Conservation (phyloP, 2,113 vertebrate genomes). For the Syngnathus floridae region DNA sequence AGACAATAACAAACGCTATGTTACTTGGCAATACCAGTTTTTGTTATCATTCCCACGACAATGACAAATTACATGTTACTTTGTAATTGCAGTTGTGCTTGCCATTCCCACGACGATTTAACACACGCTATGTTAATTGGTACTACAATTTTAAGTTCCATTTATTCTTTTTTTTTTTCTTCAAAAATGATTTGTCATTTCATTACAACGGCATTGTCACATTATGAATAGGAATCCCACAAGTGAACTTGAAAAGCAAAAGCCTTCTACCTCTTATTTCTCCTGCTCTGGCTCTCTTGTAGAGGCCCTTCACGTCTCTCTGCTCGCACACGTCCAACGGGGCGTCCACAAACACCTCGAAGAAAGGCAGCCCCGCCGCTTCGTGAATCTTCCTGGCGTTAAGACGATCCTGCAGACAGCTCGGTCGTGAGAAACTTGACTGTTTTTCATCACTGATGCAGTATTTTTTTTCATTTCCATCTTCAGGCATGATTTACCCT, state of each 20-base stretch:
- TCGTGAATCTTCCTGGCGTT: slow-evolving; percentile 93
- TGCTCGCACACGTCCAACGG: slow-evolving; percentile 94
- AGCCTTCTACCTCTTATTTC: slow-evolving; percentile 86
- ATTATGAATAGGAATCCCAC: neutral
- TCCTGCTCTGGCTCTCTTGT: slow-evolving; percentile 93
- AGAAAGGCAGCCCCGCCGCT: slow-evolving; percentile 89
- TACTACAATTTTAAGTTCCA: too few species aligned
- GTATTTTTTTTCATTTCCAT: neutral
- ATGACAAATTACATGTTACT: too few species aligned
- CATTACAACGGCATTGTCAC: neutral
- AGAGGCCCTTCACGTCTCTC: slow-evolving; percentile 94
- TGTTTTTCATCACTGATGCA: too few species aligned
- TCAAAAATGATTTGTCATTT: neutral
- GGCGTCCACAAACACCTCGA: slow-evolving; percentile 97
- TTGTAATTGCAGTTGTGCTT: too few species aligned
- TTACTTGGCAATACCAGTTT: too few species aligned
- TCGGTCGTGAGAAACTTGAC: neutral
- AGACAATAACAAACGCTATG: too few species aligned
- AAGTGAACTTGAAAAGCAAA: neutral
- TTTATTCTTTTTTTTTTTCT: too few species aligned
- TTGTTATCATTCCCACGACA: too few species aligned
- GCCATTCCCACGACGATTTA: too few species aligned
- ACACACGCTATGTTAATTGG: too few species aligned
- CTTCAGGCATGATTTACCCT: slow-evolving; percentile 69
- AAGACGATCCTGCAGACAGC: slow-evolving; percentile 79